A percentile compares a stretch with the other conserved stretches of the same genome.
phyloP scores from a whole-genome alignment of 1,140 invertebrate genomes.

The Neodiprion lecontei region DNA sequence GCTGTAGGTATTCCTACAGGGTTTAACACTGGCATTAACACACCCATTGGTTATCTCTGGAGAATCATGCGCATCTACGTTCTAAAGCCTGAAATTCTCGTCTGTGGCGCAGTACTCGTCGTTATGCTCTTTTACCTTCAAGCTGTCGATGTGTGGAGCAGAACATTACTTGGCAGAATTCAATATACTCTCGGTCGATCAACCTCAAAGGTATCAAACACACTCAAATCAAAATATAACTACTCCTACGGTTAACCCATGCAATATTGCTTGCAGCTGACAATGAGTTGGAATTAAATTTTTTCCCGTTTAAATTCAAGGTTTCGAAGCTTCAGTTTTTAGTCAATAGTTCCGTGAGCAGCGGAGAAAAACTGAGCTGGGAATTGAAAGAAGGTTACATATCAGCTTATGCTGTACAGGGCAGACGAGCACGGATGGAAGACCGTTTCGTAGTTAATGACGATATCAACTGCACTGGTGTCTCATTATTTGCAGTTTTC shows the following conservation, averaged over 20 bases:
- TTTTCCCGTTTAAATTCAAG: conserved; percentile 25
- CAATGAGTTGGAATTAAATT: neutral
- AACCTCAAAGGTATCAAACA: conserved; percentile 59
- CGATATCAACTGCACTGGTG: conserved; percentile 63
- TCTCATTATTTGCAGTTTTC: conserved; percentile 90
- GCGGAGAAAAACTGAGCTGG: conserved; percentile 75
- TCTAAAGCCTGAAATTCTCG: conserved; percentile 76
- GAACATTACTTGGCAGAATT: conserved; percentile 74
- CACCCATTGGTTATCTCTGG: conserved; percentile 71
- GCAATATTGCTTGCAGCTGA: too few species aligned
- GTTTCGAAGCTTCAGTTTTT: conserved; percentile 57
- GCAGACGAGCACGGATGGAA: conserved; percentile 89
- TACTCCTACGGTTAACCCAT: neutral
- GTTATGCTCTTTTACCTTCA: conserved; percentile 79
- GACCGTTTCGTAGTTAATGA: conserved; percentile 78
- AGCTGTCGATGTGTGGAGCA: conserved; percentile 80
- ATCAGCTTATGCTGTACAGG: conserved; percentile 89
- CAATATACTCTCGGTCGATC: conserved; percentile 70
- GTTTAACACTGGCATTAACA: conserved; percentile 67
- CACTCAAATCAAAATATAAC: neutral
- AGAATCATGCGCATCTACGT: conserved; percentile 75
- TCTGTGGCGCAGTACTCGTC: conserved; percentile 71
- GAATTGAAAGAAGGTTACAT: conserved; percentile 76
- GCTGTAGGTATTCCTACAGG: conserved; percentile 70
- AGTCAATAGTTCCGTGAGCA: conserved; percentile 46